A percentile compares a stretch with the other conserved stretches of the same genome.
Conservation (phyloP, 2,113 vertebrate species). For the Meriones unguiculatus region DNA sequence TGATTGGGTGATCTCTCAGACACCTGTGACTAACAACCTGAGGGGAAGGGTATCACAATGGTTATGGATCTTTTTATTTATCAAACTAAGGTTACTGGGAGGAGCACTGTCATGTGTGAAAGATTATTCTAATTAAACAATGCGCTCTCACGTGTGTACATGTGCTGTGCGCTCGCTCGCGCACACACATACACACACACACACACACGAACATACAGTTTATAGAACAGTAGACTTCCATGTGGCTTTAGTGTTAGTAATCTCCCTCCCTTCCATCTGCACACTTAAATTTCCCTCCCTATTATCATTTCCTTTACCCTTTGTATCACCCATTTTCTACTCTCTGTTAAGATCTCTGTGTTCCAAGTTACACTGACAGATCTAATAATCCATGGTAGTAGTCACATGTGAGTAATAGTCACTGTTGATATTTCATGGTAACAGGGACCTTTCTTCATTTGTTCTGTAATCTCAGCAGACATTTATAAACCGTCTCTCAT, state of each 20-base stretch:
- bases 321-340: neutral
- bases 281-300: neutral
- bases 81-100: neutral
- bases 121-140: neutral
- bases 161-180: no score
- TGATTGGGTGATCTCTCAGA: neutral
- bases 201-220: neutral
- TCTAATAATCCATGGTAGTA: neutral
- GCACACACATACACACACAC: no score
- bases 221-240: neutral
- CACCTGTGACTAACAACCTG: neutral
- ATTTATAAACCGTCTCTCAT: neutral
- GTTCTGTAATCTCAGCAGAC: neutral
- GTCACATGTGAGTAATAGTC: neutral
- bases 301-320: neutral
- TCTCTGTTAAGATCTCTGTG: neutral
- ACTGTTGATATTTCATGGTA: conserved; percentile 22
- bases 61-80: neutral
- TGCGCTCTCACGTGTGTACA: neutral
- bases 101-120: neutral
- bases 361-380: neutral
- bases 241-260: neutral
- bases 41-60: neutral
- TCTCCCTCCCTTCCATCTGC: neutral
- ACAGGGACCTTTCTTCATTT: neutral